Conservation (phyloP, 2,888 invertebrate species). For the Helicoverpa assulta region DNA sequence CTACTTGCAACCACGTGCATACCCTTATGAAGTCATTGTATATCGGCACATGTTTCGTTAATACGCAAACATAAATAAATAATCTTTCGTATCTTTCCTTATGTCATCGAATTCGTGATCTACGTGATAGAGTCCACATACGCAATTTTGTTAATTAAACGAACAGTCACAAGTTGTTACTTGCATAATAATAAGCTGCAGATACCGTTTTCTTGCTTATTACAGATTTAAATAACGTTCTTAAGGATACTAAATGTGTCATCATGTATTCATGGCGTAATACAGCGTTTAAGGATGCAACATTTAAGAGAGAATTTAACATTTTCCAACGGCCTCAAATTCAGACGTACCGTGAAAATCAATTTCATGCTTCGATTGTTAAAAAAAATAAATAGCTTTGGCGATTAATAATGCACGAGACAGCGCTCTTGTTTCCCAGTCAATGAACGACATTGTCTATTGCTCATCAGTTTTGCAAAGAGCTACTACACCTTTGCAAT, state of each 20-base stretch:
- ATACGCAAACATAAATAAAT: constrained; percentile 52
- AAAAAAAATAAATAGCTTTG: constrained; percentile 47
- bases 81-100: constrained; percentile 69
- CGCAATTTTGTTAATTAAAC: constrained; percentile 54
- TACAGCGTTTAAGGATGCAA: neutral
- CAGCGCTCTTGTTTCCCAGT: constrained; percentile 69
- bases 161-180: constrained; percentile 11
- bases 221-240: constrained; percentile 34
- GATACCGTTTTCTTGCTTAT: constrained; percentile 33
- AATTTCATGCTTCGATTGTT: constrained; percentile 65
- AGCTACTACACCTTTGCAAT: constrained; percentile 79
- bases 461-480: constrained; percentile 76
- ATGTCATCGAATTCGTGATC: constrained; percentile 66
- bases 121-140: constrained; percentile 83
- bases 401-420: constrained; percentile 66
- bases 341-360: constrained; percentile 48
- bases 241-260: constrained; percentile 20
- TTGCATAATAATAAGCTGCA: constrained; percentile 41
- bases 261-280: constrained; percentile 9
- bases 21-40: constrained; percentile 37
- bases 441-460: constrained; percentile 82
- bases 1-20: constrained; percentile 38
- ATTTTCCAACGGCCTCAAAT: constrained; percentile 37
- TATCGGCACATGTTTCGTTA: constrained; percentile 37
- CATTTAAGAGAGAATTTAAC: constrained; percentile 1